Evolutionary conservation across 2,113 vertebrate species (phyloP).

Genomic region (Setophaga kirtlandii): DNA sequence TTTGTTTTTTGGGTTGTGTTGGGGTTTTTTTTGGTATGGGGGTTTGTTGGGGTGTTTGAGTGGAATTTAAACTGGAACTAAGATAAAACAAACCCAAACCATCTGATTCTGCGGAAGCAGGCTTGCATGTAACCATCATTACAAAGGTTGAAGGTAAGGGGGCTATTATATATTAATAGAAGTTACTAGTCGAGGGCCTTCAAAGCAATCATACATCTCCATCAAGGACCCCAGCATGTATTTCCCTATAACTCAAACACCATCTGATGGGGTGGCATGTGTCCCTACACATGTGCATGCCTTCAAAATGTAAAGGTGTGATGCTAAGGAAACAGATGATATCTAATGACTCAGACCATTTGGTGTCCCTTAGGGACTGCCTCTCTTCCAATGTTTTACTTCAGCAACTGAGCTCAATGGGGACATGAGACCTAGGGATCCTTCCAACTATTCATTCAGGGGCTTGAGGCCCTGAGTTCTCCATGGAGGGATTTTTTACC

Average conservation of each 20-base stretch:
- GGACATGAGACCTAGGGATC: not conserved
- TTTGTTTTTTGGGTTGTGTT: not conserved
- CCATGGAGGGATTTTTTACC: not conserved
- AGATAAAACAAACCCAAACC: not conserved
- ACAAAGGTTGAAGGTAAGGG: not conserved
- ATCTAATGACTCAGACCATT: not conserved
- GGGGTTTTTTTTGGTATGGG: not conserved
- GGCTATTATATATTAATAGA: not conserved
- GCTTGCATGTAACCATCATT: not conserved
- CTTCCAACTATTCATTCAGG: not conserved
- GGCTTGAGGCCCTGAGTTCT: not conserved
- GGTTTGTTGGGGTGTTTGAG: not conserved
- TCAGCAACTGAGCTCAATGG: not conserved
- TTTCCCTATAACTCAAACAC: not conserved
- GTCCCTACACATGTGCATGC: rapidly evolving
- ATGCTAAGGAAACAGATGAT: not conserved
- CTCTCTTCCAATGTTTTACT: not conserved
- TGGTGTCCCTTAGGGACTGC: not conserved
- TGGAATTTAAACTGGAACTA: not conserved
- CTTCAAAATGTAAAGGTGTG: not conserved
- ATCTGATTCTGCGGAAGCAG: not conserved
- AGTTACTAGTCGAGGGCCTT: not conserved
- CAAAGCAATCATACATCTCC: not conserved
- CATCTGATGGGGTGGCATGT: not conserved
- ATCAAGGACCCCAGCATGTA: not conserved